phyloP scores from a whole-genome alignment of 2,797 vertebrate species.

The Capromys pilorides region DNA sequence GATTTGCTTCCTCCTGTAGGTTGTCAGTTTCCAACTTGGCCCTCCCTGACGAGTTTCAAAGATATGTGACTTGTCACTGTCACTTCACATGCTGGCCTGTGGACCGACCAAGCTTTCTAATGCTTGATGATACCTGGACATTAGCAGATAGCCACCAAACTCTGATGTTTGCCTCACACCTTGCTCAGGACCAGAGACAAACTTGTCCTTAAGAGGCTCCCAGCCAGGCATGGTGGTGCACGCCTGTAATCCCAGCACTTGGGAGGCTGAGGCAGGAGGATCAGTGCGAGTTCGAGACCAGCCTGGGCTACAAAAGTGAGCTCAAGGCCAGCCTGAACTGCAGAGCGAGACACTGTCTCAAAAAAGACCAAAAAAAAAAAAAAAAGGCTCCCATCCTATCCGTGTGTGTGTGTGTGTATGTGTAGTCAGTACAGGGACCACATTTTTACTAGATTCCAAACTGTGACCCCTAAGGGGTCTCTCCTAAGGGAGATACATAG shows the following conservation, averaged over 20 bases:
- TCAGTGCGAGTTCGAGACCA: too few species aligned
- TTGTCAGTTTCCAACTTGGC: neutral
- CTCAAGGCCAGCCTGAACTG: too few species aligned
- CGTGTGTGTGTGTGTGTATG: neutral
- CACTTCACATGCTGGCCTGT: neutral
- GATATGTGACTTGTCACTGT: neutral
- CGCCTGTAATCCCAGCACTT: too few species aligned
- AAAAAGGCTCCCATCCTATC: too few species aligned
- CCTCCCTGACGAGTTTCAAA: slow-evolving; percentile 15
- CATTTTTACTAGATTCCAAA: neutral
- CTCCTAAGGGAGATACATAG: neutral
- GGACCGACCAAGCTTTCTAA: neutral
- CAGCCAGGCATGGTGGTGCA: too few species aligned
- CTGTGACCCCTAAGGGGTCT: neutral
- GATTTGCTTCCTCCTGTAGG: neutral
- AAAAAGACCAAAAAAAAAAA: too few species aligned
- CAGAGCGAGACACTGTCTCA: too few species aligned
- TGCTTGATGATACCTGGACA: neutral
- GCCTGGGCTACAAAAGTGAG: too few species aligned
- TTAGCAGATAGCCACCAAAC: neutral
- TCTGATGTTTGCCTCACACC: neutral
- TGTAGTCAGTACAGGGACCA: neutral
- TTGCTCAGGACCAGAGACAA: neutral
- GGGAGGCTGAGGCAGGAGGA: too few species aligned
- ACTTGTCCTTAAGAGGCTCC: neutral